Conservation (phyloP, 2,888 invertebrate genomes). For the Coremacera marginata region DNA sequence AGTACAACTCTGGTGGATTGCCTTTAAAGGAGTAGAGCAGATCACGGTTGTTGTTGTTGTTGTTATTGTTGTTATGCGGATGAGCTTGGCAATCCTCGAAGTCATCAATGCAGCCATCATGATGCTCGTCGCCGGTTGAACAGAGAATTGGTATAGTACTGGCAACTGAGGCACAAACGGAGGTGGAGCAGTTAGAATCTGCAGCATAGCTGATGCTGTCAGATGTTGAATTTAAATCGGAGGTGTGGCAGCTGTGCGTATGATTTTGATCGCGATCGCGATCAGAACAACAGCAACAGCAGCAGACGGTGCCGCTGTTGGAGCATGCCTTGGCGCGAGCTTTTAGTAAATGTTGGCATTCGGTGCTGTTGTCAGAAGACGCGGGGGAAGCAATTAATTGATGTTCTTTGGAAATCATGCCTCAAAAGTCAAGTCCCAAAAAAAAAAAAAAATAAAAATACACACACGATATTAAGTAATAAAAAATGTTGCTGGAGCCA, state of each 20-base stretch:
- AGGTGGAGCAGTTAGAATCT: constrained; percentile 16
- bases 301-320: not conserved
- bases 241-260: constrained; percentile 21
- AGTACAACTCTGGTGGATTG: constrained; percentile 61
- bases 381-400: constrained; percentile 25
- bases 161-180: constrained; percentile 28
- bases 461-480: not conserved
- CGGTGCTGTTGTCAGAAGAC: not conserved
- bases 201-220: constrained; percentile 4
- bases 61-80: not conserved
- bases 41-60: constrained; percentile 45
- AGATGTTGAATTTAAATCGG: constrained; percentile 6
- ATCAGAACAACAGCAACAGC: not conserved
- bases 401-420: constrained; percentile 23
- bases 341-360: not conserved
- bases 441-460: not conserved
- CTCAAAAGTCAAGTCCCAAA: not conserved
- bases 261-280: not conserved
- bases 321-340: not conserved
- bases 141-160: not conserved
- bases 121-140: constrained; percentile 26
- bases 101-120: not conserved
- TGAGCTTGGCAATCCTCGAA: not conserved
- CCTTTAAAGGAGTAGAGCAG: constrained; percentile 61
- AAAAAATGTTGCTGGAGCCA: not conserved